Conservation (phyloP, 1,140 invertebrate species). For the Habropoda laboriosa region DNA sequence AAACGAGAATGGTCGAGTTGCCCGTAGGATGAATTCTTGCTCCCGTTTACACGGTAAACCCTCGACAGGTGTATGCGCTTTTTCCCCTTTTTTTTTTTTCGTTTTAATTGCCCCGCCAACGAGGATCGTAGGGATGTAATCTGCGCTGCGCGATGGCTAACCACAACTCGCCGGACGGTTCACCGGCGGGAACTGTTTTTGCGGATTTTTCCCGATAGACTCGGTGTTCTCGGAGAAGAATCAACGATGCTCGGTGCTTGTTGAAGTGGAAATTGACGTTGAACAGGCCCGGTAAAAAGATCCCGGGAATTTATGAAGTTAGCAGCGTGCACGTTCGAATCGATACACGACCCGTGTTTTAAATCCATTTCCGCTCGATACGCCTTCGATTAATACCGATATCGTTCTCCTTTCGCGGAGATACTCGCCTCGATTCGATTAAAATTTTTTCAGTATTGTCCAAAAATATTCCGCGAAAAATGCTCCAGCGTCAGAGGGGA, state of each 20-base stretch:
- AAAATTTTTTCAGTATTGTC: not conserved
- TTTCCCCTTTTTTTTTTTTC: no score
- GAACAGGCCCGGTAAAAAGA: not conserved
- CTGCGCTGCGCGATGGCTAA: not conserved
- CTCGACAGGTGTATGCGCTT: not conserved
- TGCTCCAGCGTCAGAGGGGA: not conserved
- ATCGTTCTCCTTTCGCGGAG: not conserved
- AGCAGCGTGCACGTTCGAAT: not conserved
- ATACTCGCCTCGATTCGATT: not conserved
- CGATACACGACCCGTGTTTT: not conserved
- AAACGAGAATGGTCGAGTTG: not conserved
- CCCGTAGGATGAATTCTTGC: no score
- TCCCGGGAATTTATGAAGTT: not conserved
- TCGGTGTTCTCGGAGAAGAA: not conserved
- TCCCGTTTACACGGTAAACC: not conserved
- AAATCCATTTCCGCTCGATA: not conserved
- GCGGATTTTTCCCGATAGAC: not conserved
- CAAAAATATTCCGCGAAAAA: not conserved
- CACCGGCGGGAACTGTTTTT: not conserved
- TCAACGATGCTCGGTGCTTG: not conserved
- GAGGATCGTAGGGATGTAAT: not conserved
- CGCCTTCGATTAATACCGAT: not conserved
- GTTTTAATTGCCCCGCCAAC: not conserved
- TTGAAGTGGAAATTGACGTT: not conserved
- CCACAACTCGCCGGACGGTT: not conserved